Conservation (phyloP, 2,888 invertebrate species). For the Andrena flavipes region DNA sequence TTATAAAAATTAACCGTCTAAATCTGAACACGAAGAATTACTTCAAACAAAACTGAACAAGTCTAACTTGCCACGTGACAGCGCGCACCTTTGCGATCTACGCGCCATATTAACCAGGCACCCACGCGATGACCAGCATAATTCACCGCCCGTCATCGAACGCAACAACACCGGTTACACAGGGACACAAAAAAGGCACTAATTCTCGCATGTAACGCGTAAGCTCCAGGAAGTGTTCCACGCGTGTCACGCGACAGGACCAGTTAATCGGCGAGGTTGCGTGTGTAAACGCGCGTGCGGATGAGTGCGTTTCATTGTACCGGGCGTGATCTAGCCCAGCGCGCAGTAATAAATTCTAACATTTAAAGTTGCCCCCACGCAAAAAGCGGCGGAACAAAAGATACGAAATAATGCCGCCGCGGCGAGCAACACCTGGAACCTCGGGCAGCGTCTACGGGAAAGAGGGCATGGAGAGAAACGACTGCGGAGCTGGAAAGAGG, state of each 20-base stretch:
- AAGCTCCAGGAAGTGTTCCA: conserved; percentile 29
- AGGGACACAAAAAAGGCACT: conserved; percentile 18
- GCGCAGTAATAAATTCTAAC: conserved; percentile 66
- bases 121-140: neutral
- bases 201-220: conserved; percentile 26
- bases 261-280: conserved; percentile 61
- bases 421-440: conserved; percentile 33
- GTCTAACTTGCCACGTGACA: neutral
- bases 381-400: conserved; percentile 48
- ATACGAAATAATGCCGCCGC: conserved; percentile 25
- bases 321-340: conserved; percentile 15
- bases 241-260: conserved; percentile 44
- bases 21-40: too few relatives aligned
- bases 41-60: neutral
- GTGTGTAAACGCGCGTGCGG: conserved; percentile 47
- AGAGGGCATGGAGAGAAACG: neutral
- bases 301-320: conserved; percentile 71
- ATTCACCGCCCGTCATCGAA: neutral
- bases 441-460: conserved; percentile 13
- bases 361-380: conserved; percentile 54
- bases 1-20: too few relatives aligned
- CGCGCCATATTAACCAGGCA: neutral
- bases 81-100: neutral
- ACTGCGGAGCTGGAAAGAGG: neutral
- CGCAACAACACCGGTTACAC: neutral